phyloP scores from a whole-genome alignment of 2,888 invertebrate genomes.

The Drosophila emarginata region DNA sequence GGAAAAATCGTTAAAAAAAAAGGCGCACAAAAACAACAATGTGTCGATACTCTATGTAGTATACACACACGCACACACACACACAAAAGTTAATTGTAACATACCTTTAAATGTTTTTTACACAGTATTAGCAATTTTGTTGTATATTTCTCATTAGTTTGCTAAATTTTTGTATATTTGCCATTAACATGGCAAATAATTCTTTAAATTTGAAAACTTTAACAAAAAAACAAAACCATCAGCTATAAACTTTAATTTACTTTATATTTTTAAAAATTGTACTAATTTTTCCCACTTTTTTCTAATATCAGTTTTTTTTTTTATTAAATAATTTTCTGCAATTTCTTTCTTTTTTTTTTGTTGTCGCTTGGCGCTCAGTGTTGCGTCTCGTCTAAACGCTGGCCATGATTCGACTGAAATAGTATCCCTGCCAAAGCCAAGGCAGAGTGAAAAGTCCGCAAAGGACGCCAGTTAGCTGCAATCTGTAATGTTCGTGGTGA shows the following conservation, averaged over 20 bases:
- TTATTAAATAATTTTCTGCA: slow-evolving; percentile 3
- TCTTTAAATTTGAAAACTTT: background rate
- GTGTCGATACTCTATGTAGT: slow-evolving; percentile 46
- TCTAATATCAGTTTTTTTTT: background rate
- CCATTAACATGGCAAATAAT: background rate
- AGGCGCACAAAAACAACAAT: slow-evolving; percentile 35
- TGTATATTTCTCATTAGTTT: background rate
- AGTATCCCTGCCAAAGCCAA: slow-evolving; percentile 4
- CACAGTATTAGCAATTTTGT: background rate
- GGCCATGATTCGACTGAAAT: slow-evolving; percentile 63
- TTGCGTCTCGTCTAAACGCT: slow-evolving; percentile 56
- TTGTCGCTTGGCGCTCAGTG: slow-evolving; percentile 7
- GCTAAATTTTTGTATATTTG: background rate
- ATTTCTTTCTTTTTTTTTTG: background rate
- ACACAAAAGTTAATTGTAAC: slow-evolving; percentile 1
- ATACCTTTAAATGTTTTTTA: background rate
- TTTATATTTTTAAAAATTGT: background rate
- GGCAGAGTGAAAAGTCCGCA: slow-evolving; percentile 16
- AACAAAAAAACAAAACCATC: background rate
- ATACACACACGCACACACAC: slow-evolving; percentile 44
- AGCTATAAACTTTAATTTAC: background rate
- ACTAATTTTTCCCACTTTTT: background rate
- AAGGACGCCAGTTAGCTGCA: slow-evolving; percentile 31
- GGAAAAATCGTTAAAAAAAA: slow-evolving; percentile 82
- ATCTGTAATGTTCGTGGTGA: slow-evolving; percentile 21